Evolutionary conservation across 2,888 invertebrate genomes (phyloP), one percentile per base, ranked within the genome.

Genomic region (Lasioglossum vierecki): DNA sequence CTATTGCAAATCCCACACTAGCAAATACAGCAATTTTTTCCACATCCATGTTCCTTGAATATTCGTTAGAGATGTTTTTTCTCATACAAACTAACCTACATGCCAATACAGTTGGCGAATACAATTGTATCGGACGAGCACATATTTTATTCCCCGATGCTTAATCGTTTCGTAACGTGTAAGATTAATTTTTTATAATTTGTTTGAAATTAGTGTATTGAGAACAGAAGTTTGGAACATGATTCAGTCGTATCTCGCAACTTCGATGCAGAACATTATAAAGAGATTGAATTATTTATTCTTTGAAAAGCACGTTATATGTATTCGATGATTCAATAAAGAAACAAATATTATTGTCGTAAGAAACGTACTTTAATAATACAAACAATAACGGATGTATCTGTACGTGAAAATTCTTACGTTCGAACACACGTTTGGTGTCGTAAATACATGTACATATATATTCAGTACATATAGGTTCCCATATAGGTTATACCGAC

Each of bases 11-110:
- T 77, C 98, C 97, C 77, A 98, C 96, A 53, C 97, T 97, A 76
- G 97, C 98, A 88, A 98, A 97, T 93, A 98, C 97, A 86, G 97
- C 95, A 90, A 98, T 96, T 94, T 97, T 96, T 93, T 98, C 98
- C 82, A 97, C 96, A 91, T 97, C 97, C 97, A 97, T 97, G 8
- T 80, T 79, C 11, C 18, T 15, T 13, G 41, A 68, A 81, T 76
- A 30, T 82, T 68, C 26, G 26, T 49, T 46, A 70, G n/a, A 9
- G 26, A 66, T 18, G 53, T 80, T 44, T 30, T 44, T 46, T 39
- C 39, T 83, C 35, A 18, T 15, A 60, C 39, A 75, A 70, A 57
- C 75, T 88, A 88, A 88, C 83, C 88, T 83, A 83, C 18, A 53
- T 57, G 63, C 57, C 49, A 81, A 75, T 71, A 13, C 46, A 39